phyloP scores from a whole-genome alignment of 92 coral and sea anemone genomes.

The Parazoanthus swiftii region DNA sequence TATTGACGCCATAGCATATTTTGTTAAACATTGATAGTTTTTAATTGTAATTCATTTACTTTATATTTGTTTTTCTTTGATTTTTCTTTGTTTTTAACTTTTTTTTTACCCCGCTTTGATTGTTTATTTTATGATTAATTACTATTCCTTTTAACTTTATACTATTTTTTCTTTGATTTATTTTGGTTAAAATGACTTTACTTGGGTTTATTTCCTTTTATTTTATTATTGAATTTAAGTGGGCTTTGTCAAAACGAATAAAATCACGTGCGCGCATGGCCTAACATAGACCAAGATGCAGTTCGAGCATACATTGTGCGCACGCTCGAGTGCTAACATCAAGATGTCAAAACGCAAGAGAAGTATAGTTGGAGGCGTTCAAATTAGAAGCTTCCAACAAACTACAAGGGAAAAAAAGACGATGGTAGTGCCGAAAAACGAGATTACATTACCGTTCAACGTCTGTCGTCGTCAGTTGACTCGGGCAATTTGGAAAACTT shows the following conservation, averaged over 20 bases:
- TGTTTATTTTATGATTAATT: too few relatives aligned
- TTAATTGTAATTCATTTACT: background rate
- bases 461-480: slow-evolving; percentile 42
- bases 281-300: slow-evolving; percentile 49
- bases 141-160: too few relatives aligned
- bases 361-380: slow-evolving; percentile 34
- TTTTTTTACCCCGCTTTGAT: background rate
- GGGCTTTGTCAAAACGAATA: slow-evolving; percentile 10
- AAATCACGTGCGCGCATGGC: slow-evolving; percentile 42
- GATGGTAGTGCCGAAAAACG: background rate
- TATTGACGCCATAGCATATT: background rate
- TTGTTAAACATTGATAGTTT: background rate
- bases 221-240: background rate
- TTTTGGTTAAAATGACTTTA: background rate
- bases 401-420: background rate
- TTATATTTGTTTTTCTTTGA: background rate
- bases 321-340: background rate
- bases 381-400: slow-evolving; percentile 21
- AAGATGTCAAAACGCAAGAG: slow-evolving; percentile 37
- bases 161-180: too few relatives aligned
- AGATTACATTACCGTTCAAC: slow-evolving; percentile 47
- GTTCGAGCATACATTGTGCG: slow-evolving; percentile 8
- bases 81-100: background rate
- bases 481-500: too few relatives aligned
- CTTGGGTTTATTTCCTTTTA: background rate